A percentile compares a stretch with the other conserved stretches of the same genome.
phyloP scores from a whole-genome alignment of 2,797 vertebrate species.

The Hippopotamyrus pictus region DNA sequence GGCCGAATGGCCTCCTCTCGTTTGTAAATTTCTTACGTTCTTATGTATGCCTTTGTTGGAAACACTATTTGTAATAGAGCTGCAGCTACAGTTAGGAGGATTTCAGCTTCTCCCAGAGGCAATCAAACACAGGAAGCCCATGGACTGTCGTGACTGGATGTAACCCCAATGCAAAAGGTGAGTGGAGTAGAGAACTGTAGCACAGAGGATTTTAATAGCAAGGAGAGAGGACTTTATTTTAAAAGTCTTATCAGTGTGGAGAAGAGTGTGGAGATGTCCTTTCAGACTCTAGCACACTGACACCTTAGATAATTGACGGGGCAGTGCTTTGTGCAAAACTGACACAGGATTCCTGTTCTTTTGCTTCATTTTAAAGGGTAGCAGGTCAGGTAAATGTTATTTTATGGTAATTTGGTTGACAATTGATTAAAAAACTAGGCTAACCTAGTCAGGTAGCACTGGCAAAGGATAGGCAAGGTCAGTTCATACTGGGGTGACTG shows the following conservation, averaged over 20 bases:
- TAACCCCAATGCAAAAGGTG: constrained; percentile 15
- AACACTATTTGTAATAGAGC: background rate
- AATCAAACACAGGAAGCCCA: background rate
- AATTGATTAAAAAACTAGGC: background rate
- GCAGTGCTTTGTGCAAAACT: constrained; percentile 5
- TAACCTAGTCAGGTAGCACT: background rate
- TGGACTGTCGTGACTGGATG: constrained; percentile 8
- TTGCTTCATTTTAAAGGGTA: background rate
- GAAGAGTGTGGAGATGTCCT: constrained; percentile 6
- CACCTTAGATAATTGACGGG: constrained; percentile 4
- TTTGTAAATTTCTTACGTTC: no score
- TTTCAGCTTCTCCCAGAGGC: background rate
- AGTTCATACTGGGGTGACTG: background rate
- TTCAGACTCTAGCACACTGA: constrained; percentile 12
- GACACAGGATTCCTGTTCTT: background rate
- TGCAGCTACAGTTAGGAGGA: background rate
- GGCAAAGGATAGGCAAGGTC: background rate
- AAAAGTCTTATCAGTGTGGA: constrained; percentile 17
- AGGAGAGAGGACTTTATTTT: constrained; percentile 13
- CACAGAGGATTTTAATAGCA: background rate
- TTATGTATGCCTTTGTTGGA: background rate
- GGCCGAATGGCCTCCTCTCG: no score
- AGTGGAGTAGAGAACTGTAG: background rate
- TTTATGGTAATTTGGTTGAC: constrained; percentile 10
- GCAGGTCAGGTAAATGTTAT: background rate